Evolutionary conservation across 2,888 invertebrate species (phyloP), one percentile per base, ranked within the genome.

Genomic region (Heliconius sara): DNA sequence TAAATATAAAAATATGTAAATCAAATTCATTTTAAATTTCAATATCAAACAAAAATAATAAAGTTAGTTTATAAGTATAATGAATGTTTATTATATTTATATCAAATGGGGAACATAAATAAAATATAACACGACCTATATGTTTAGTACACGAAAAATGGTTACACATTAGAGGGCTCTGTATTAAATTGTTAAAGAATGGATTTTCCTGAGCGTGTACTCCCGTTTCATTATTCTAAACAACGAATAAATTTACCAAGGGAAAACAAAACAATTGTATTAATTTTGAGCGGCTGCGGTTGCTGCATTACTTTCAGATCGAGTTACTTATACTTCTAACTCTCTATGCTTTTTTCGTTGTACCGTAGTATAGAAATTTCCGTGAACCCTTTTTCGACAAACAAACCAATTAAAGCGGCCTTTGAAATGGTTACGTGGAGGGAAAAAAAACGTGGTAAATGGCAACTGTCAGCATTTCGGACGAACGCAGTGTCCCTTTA

Each of bases 261-360:
- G 90, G 92, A 91, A 93, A 94, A 94, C 92, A 92, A 93, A 92
- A 93, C 93, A 94, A 94, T 93, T 90, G 93, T 93, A 93, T 93
- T 91, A 92, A 92, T 93, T 94, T 92, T 91, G 90, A 93, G 89
- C 88, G 91, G 91, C 90, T 90, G 91, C 89, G 91, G 92, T 90
- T 87, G 90, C 88, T 93, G 93, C 93, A 92, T 92, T 91, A 91
- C 91, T 93, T 91, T 34, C 34, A 6, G 90, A 93, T 92, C 91
- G 89, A 90, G 92, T 92, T 93, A 93, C 92, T 92, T 91, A 91
- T 91, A 89, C 68, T 71, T 88, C 84, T 85, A 39, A 86, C 84
- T 79, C 30, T 43, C 60, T 52, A 67, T 25, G 52, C 22, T 60
- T 75, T 79, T 76, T 76, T 57, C 76, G 71, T 71, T 34, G 68